A percentile compares a stretch with the other conserved stretches of the same genome.
Evolutionary conservation across 2,888 invertebrate species (phyloP).

Genomic region (Campoplex nolae): DNA sequence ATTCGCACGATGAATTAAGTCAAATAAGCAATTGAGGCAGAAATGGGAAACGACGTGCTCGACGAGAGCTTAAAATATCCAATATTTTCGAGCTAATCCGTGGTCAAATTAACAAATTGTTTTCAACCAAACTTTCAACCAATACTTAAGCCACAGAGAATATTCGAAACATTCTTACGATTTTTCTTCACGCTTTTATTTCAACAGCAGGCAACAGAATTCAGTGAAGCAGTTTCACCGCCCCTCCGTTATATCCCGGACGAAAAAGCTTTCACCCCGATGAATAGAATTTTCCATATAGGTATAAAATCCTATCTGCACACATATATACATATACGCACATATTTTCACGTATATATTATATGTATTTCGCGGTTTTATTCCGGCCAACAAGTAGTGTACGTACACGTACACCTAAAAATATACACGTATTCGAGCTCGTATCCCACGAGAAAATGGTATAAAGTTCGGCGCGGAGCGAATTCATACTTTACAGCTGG

Average conservation of each 20-base stretch:
- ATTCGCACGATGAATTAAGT: no score
- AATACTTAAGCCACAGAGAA: background rate
- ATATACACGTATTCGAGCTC: background rate
- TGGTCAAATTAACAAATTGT: background rate
- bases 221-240: constrained; percentile 26
- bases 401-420: constrained; percentile 11
- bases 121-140: background rate
- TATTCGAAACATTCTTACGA: background rate
- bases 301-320: background rate
- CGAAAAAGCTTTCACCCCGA: constrained; percentile 66
- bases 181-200: background rate
- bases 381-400: constrained; percentile 29
- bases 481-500: constrained; percentile 18
- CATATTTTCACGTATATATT: constrained; percentile 13
- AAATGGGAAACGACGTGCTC: background rate
- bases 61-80: background rate
- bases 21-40: background rate
- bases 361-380: constrained; percentile 53
- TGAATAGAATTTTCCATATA: constrained; percentile 57
- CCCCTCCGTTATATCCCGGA: constrained; percentile 36
- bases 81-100: background rate
- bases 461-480: constrained; percentile 41
- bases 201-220: constrained; percentile 37
- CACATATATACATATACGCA: no score
- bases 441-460: constrained; percentile 17